Base-by-base conservation (phyloP, 2,113 vertebrate genomes). In the Lethenteron reissneri region DNA sequence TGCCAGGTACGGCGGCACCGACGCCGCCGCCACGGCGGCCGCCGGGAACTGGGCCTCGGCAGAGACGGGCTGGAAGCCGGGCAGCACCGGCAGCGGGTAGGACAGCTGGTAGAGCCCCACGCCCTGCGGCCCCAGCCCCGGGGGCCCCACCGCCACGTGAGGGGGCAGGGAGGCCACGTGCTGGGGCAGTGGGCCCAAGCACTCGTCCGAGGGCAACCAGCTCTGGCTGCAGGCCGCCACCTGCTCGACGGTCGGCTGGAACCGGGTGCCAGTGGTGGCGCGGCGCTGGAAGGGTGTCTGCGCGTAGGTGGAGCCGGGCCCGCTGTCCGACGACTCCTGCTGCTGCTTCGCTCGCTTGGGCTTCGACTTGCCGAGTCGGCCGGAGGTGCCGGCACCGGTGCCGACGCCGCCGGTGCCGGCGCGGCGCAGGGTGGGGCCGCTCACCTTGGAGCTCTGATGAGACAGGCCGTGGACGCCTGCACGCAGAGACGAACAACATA, bases 21-120 rank as follows among this genome's bases (percentile, higher is more conserved):
- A 1, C 6, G 41, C 41, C 6, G 41, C 41, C 41, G 41, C 41
- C 41, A 41, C 41, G 41, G 41, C 6, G 41, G 41, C 6, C 41
- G 41, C 41, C 2, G 41, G 41, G 41, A 41, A 41, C 41, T 41
- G 41, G 41, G 41, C 41, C 41, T 41, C 41, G 41, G 41, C 41
- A 3, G n/a, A 68, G 64, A 25, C 64, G n/a, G 64, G n/a, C 64
- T 68, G 64, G 64, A 68, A 68, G 25, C 25, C 25, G n/a, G 64
- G 64, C 64, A 68, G 64, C n/a, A 68, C n/a, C 11, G 64, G 64
- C 64, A 68, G n/a, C 9, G 64, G 64, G 25, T 68, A 68, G 9
- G 64, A 17, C n/a, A 68, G 64, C 64, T 68, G 64, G 64, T 11
- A 68, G 41, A 41, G 41, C 41, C 41, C 41, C 41, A 41, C 41